Conservation (phyloP, 2,113 vertebrate species). For the Opisthocomus hoazin region DNA sequence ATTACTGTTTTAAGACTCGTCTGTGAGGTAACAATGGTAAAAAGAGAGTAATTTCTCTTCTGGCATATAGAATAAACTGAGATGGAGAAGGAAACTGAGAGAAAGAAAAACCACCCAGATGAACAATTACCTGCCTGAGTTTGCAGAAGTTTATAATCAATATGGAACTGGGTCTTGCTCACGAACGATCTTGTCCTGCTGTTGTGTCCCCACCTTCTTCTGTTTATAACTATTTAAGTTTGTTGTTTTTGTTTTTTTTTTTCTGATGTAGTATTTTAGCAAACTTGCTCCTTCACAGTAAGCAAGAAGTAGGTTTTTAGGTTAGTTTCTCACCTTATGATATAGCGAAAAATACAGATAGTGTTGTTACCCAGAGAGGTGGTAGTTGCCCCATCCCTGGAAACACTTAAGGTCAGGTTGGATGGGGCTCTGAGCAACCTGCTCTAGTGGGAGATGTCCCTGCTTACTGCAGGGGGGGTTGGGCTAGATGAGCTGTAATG, state of each 20-base stretch:
- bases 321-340: neutral
- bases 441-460: neutral
- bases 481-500: neutral
- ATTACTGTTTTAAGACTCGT: neutral
- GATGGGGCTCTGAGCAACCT: neutral
- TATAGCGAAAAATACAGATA: neutral
- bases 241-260: too few species aligned
- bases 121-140: neutral
- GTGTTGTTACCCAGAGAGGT: neutral
- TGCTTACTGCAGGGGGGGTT: fast-evolving
- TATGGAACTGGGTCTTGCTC: neutral
- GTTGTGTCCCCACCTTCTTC: too few species aligned
- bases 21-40: neutral
- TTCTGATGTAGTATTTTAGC: neutral
- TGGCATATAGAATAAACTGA: neutral
- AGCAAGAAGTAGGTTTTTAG: neutral
- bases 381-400: neutral
- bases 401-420: neutral
- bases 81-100: neutral
- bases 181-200: neutral
- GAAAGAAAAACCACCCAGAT: neutral
- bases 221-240: too few species aligned
- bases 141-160: neutral
- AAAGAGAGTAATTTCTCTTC: neutral
- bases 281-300: neutral